Evolutionary conservation across 2,797 vertebrate species (phyloP).

Genomic region (Crossoptilon crossoptilon): DNA sequence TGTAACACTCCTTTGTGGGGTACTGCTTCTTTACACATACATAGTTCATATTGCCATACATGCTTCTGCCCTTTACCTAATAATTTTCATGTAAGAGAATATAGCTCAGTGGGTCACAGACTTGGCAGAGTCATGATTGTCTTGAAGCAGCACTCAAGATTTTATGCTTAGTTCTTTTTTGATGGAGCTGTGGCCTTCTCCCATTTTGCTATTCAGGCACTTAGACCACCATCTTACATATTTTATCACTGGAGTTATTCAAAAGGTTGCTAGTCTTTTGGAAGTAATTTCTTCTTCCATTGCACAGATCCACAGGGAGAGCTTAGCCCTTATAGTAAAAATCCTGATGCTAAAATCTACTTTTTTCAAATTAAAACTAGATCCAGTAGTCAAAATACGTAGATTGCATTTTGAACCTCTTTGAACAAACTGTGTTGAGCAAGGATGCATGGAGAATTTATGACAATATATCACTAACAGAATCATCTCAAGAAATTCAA

Average conservation of each 20-base stretch:
- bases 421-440: background rate
- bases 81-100: background rate
- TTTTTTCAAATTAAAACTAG: slow-evolving; percentile 51
- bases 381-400: background rate
- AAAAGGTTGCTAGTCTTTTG: slow-evolving; percentile 18
- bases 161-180: background rate
- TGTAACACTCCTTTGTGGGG: background rate
- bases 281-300: slow-evolving; percentile 31
- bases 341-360: slow-evolving; percentile 18
- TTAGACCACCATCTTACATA: background rate
- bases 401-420: background rate
- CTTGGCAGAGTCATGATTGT: background rate
- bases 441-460: background rate
- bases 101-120: background rate
- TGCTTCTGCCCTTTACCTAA: background rate
- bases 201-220: background rate
- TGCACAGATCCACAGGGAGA: slow-evolving; percentile 1
- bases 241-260: slow-evolving; percentile 35
- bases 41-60: background rate
- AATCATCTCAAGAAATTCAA: background rate
- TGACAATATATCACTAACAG: background rate
- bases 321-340: slow-evolving; percentile 23
- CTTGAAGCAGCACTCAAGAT: background rate
- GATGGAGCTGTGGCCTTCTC: background rate
- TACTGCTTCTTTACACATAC: accelerated